These are phyloP conservation scores for Tribolium castaneum DNA, from an alignment of 1,140 invertebrate genomes.

Conservation along the genomic window DNA sequence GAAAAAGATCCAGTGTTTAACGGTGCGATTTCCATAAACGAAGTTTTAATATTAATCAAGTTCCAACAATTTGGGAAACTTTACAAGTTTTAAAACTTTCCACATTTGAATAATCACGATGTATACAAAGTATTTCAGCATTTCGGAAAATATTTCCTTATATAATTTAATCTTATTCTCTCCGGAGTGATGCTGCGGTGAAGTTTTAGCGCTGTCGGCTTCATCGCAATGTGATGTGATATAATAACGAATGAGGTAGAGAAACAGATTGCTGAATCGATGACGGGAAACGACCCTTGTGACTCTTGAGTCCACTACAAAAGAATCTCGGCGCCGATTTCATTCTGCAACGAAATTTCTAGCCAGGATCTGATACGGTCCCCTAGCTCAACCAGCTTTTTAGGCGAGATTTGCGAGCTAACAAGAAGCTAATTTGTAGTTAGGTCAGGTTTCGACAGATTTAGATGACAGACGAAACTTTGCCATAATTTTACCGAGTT, in stretches of 20 bases:
- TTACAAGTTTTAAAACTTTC: conserved; percentile 41
- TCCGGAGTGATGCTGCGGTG: conserved; percentile 3
- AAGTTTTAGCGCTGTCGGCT: conserved; percentile 33
- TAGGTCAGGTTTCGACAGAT: background rate
- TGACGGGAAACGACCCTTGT: background rate
- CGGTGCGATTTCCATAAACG: conserved; percentile 35
- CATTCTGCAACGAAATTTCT: background rate
- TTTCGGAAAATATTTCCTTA: conserved; percentile 34
- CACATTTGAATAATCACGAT: conserved; percentile 41
- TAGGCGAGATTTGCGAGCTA: background rate
- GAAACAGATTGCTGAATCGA: conserved; percentile 25
- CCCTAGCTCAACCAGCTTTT: background rate
- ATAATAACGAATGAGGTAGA: conserved; percentile 3
- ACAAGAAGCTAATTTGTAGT: background rate
- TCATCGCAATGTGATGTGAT: background rate
- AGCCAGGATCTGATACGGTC: background rate
- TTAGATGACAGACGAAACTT: background rate
- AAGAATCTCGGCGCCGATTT: background rate
- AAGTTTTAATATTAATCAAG: conserved; percentile 41
- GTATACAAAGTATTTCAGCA: conserved; percentile 38
- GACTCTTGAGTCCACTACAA: conserved; percentile 3
- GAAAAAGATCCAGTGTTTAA: conserved; percentile 3
- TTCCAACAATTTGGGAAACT: conserved; percentile 39
- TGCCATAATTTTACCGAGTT: background rate
- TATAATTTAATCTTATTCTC: conserved; percentile 40